phyloP scores from a whole-genome alignment of 2,113 vertebrate species.

The Oenanthe melanoleuca region DNA sequence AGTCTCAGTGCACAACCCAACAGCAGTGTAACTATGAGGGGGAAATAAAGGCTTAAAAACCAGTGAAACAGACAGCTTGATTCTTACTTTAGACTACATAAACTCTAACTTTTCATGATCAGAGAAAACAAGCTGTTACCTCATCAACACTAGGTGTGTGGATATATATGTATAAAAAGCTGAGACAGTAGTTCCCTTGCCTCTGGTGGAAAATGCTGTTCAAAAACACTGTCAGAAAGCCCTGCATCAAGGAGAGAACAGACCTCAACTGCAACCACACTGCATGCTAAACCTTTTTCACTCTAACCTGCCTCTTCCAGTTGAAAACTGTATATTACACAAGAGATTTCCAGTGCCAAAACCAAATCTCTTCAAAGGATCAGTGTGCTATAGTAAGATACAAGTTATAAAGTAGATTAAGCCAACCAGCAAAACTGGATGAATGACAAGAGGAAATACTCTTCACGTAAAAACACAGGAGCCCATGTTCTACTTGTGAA shows the following conservation, averaged over 20 bases:
- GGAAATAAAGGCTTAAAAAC: background rate
- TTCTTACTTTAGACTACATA: background rate
- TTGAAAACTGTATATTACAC: background rate
- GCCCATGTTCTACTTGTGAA: background rate
- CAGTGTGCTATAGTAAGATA: background rate
- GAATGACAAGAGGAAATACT: background rate
- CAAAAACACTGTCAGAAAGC: background rate
- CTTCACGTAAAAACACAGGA: background rate
- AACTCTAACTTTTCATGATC: background rate
- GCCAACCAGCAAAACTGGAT: background rate
- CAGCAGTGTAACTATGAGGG: background rate
- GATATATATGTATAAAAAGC: background rate
- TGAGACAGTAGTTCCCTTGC: background rate
- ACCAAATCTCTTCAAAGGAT: background rate
- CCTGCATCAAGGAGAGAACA: background rate
- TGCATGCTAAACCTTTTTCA: background rate
- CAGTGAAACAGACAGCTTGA: background rate
- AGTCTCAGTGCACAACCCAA: background rate
- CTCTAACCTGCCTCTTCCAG: background rate
- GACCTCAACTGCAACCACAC: background rate
- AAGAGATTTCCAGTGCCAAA: background rate
- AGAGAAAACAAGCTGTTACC: background rate
- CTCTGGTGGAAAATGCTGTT: background rate
- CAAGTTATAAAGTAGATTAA: background rate
- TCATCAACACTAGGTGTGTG: background rate